Evolutionary conservation across 2,797 vertebrate species (phyloP).

Genomic region (Sitta carolinensis): DNA sequence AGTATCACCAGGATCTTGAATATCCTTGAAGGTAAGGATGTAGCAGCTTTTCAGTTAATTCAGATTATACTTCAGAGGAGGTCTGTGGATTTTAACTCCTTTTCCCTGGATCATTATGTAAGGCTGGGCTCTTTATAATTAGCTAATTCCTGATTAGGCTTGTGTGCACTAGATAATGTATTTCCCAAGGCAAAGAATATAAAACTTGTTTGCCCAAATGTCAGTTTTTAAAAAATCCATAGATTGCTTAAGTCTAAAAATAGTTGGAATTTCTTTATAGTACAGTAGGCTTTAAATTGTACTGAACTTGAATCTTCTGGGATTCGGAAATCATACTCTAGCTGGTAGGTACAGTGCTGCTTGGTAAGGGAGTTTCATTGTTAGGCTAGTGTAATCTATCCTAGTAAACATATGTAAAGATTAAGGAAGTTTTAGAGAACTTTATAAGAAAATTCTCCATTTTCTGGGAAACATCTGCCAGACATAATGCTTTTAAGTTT

Average conservation of each 20-base stretch:
- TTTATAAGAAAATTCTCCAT: background rate
- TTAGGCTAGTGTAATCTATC: background rate
- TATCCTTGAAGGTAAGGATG: constrained; percentile 7
- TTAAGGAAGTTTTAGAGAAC: background rate
- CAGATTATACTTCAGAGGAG: constrained; percentile 5
- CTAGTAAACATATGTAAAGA: background rate
- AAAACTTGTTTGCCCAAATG: background rate
- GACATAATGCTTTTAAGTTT: background rate
- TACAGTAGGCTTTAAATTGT: background rate
- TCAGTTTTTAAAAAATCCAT: background rate
- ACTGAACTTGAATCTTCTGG: background rate
- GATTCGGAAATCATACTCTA: background rate
- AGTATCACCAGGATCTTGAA: constrained; percentile 14
- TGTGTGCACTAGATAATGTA: background rate
- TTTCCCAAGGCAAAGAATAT: constrained; percentile 19
- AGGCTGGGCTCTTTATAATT: constrained; percentile 44
- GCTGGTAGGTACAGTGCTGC: background rate
- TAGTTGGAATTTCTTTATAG: background rate
- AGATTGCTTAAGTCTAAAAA: background rate
- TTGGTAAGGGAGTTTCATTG: background rate
- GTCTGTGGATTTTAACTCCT: constrained; percentile 26
- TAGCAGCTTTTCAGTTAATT: constrained; percentile 20
- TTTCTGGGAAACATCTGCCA: background rate
- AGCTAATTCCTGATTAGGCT: background rate
- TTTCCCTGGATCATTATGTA: constrained; percentile 28